A percentile compares a stretch with the other conserved stretches of the same genome.
These are phyloP conservation scores for Strix aluco DNA, from an alignment of 2,113 vertebrate genomes.

Conservation along the genomic window DNA sequence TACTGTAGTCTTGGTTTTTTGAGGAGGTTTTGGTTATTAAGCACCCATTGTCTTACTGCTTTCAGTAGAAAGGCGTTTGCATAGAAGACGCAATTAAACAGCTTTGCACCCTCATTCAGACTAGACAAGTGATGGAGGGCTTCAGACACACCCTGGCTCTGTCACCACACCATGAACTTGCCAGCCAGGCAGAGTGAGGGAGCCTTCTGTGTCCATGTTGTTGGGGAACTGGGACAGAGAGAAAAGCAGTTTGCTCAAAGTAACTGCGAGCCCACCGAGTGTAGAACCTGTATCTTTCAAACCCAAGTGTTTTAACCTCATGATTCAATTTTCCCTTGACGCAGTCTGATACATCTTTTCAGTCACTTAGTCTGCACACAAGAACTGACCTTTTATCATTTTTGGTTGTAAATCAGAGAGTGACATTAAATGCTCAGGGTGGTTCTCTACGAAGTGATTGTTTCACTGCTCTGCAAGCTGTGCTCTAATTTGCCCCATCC, in stretches of 20 bases:
- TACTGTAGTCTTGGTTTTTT: not conserved
- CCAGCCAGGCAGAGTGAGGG: not conserved
- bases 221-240: not conserved
- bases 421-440: not conserved
- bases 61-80: not conserved
- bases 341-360: slow-evolving; percentile 6
- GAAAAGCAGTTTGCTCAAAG: not conserved
- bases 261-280: fast-evolving
- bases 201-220: not conserved
- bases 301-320: not conserved
- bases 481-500: slow-evolving; percentile 46
- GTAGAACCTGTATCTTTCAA: not conserved
- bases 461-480: slow-evolving; percentile 37
- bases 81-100: not conserved
- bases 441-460: slow-evolving; percentile 28
- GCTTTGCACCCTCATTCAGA: not conserved
- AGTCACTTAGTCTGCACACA: not conserved
- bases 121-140: not conserved
- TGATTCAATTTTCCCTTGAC: slow-evolving; percentile 13
- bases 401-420: slow-evolving; percentile 20
- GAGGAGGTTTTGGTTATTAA: not conserved
- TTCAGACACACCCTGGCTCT: not conserved
- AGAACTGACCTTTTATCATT: slow-evolving; percentile 27
- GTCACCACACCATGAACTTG: not conserved
- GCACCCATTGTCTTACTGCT: not conserved